Base-by-base conservation (phyloP, 2,113 vertebrate species). In the Porphyrio hochstetteri region DNA sequence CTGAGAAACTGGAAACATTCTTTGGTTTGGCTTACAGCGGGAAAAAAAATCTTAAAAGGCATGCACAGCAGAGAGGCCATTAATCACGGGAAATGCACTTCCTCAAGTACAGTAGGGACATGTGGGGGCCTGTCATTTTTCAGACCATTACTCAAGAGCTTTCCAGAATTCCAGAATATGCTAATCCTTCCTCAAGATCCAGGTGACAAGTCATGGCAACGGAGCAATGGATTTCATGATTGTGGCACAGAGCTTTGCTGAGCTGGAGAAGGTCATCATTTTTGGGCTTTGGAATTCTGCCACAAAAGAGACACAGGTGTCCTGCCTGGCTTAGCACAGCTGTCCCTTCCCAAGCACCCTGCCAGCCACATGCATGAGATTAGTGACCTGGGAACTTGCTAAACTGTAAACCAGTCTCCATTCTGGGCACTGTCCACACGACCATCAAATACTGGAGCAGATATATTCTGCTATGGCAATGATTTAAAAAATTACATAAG, bases 1-100 rank as follows among this genome's bases (percentile, higher is more conserved):
- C 96, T 97, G 90, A 97, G 93, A 97, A 95, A 95, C 85, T 90
- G 91, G 82, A 97, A 96, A 93, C n/a, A 77, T 95, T 95, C 86
- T 95, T 95, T 69, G 33, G 67, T 91, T 95, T 97, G 95, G 71
- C 96, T 93, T 93, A 64, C 18, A 91, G 70, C 2, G 1, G 42
- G 60, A 80, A 93, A 87, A 77, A 96, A 96, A 87, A 90, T 88
- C 91, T 95, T 92, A 67, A 93, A 96, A 93, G 80, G 40, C 76
- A 90, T 84, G 55, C 65, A 60, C 76, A 84, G 44, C 11, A 11
- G 59, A 90, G 83, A 94, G 77, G 50, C 36, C 86, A 97, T 93
- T 92, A 95, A 92, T 96, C 93, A 76, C 2, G 24, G 56, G 82
- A 93, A 90, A 83, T 76, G 70, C 64, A 81, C 59, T 93, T 95